A percentile compares a stretch with the other conserved stretches of the same genome.
These are phyloP conservation scores for Xestia sexstrigata DNA, from an alignment of 2,888 invertebrate genomes.

Conservation along the genomic window DNA sequence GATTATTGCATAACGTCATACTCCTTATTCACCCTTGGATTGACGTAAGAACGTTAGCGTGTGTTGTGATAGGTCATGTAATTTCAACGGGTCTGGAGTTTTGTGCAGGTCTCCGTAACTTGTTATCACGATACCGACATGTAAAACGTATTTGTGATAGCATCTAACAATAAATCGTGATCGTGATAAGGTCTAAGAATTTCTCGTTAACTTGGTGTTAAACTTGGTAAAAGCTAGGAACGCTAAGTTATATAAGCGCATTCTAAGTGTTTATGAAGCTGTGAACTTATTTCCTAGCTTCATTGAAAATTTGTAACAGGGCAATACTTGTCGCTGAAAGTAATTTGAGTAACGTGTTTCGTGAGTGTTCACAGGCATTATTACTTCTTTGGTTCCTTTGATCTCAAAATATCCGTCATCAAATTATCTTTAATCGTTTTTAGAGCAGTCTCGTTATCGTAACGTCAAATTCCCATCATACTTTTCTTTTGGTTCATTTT, in stretches of 20 bases:
- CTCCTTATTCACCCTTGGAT: slow-evolving; percentile 64
- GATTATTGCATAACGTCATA: slow-evolving; percentile 66
- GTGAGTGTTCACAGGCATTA: slow-evolving; percentile 31
- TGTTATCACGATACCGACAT: slow-evolving; percentile 25
- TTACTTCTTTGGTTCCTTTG: slow-evolving; percentile 32
- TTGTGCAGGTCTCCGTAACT: slow-evolving; percentile 5
- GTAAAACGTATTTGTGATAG: slow-evolving; percentile 39
- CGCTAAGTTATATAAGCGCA: slow-evolving; percentile 51
- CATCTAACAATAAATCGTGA: slow-evolving; percentile 39
- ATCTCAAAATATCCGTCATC: slow-evolving; percentile 1
- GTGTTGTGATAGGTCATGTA: slow-evolving; percentile 65
- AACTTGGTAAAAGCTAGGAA: slow-evolving; percentile 47
- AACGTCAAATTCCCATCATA: slow-evolving; percentile 15
- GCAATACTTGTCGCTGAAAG: slow-evolving; percentile 32
- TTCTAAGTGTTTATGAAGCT: slow-evolving; percentile 38
- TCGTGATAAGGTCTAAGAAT: slow-evolving; percentile 38
- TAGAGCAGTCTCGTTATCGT: neutral
- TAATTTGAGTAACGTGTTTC: slow-evolving; percentile 51
- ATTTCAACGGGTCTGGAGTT: slow-evolving; percentile 32
- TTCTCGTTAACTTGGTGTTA: slow-evolving; percentile 36
- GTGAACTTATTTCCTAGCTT: slow-evolving; percentile 54
- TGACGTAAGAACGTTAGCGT: slow-evolving; percentile 61
- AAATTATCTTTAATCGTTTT: slow-evolving; percentile 17
- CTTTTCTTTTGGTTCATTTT: slow-evolving; percentile 26
- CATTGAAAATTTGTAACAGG: slow-evolving; percentile 49